Conservation (phyloP, 2,113 vertebrate genomes). For the Epinephelus lanceolatus region DNA sequence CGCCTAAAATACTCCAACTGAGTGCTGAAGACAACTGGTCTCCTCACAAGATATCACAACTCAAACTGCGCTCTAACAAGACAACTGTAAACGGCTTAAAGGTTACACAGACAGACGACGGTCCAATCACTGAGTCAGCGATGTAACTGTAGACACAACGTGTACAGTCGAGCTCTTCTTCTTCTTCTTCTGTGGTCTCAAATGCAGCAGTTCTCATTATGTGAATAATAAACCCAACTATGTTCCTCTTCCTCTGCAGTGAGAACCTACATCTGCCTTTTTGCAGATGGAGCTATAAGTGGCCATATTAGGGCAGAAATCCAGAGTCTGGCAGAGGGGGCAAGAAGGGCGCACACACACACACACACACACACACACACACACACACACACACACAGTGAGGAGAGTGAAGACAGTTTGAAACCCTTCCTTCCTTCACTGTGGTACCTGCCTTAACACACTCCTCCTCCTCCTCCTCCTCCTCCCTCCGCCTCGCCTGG, state of each 20-base stretch:
- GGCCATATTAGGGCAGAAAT: slow-evolving; percentile 80
- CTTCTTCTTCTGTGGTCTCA: slow-evolving; percentile 4
- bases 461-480: not conserved
- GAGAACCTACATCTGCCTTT: slow-evolving; percentile 37
- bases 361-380: not conserved
- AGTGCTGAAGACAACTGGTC: too few species aligned
- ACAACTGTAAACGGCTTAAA: too few species aligned
- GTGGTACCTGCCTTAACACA: slow-evolving; percentile 32
- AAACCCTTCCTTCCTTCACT: slow-evolving; percentile 16
- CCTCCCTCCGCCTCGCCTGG: slow-evolving; percentile 14
- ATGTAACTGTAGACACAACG: not conserved
- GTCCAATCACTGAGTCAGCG: not conserved
- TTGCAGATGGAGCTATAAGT: slow-evolving; percentile 37
- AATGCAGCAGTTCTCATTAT: not conserved
- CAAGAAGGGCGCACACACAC: slow-evolving; percentile 7
- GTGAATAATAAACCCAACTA: not conserved
- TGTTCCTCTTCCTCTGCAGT: not conserved
- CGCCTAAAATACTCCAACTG: too few species aligned
- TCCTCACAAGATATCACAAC: too few species aligned
- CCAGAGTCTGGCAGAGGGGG: slow-evolving; percentile 50
- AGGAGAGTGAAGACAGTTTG: slow-evolving; percentile 5
- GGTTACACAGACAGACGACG: not conserved
- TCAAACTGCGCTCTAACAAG: too few species aligned
- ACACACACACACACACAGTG: not conserved
- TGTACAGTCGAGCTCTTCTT: too few species aligned